Evolutionary conservation across 2,888 invertebrate genomes (phyloP).

Genomic region (Caenorhabditis imperialis): DNA sequence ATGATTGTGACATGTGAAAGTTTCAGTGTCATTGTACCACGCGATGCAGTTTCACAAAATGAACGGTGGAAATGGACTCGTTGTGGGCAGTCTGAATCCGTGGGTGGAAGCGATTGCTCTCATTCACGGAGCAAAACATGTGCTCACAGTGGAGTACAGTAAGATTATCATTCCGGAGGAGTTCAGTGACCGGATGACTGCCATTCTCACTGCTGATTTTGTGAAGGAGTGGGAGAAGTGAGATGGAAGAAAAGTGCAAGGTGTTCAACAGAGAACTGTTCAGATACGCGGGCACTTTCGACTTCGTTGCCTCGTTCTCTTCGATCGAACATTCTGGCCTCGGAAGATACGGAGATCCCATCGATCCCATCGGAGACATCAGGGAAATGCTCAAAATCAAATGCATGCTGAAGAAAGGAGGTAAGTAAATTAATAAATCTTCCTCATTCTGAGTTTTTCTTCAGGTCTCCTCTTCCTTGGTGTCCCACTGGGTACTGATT

Average conservation of each 20-base stretch:
- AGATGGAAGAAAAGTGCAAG: no score
- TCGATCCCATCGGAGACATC: conserved; percentile 56
- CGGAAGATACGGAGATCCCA: conserved; percentile 55
- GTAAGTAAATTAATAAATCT: not conserved
- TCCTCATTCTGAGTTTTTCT: not conserved
- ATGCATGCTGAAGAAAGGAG: conserved; percentile 50
- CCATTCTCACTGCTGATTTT: conserved; percentile 49
- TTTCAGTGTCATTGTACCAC: conserved; percentile 45
- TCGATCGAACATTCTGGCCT: conserved; percentile 59
- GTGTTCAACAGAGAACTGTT: no score
- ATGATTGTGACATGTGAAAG: no score
- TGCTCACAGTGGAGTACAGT: conserved; percentile 56
- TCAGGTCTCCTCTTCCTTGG: conserved; percentile 54
- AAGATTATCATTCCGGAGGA: conserved; percentile 23
- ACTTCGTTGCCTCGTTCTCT: conserved; percentile 54
- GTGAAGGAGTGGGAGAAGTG: conserved; percentile 30
- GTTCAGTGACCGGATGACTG: conserved; percentile 28
- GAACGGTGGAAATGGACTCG: conserved; percentile 34
- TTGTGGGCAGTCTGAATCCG: conserved; percentile 56
- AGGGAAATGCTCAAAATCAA: conserved; percentile 52
- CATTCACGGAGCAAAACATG: conserved; percentile 18
- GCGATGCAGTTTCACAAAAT: conserved; percentile 35
- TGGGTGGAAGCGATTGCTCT: conserved; percentile 57
- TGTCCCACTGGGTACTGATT: conserved; percentile 30
- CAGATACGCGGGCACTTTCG: conserved; percentile 28